Base-by-base conservation (phyloP, 2,113 vertebrate genomes). In the Anhinga anhinga region DNA sequence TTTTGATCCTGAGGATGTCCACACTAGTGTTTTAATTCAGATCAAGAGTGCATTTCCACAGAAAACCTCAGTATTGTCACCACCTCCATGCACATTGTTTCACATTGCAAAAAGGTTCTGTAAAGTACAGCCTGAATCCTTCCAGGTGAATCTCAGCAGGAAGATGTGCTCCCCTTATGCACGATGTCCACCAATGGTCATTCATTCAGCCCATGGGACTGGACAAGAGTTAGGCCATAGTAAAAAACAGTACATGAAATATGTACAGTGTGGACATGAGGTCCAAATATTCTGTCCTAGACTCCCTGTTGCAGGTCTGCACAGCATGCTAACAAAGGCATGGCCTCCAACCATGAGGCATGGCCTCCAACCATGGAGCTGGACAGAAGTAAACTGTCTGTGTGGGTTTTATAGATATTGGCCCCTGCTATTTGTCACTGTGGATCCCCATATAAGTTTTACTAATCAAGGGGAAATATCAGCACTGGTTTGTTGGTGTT, bases 261-360 rank as follows among this genome's bases (percentile, higher is more conserved):
- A 3, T 52, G 27, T 32, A 3, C 12, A 40, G 23, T 34, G 20
- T 40, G n/a, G 20, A 29, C 1, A 8, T 45, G 10, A 32, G 3
- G 11, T 29, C 44, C 13, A 17, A 2, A 4, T 16, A 1, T 38
- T 79, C 42, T 65, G 34, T 63, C 82, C 11, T 32, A 78, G 38
- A 26, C 13, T 62, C 10, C 10, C 8, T 17, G 20, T 50, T 36
- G 47, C 25, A 59, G 13, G 6, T 82, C 47, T 78, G 20, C 69
- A 61, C 0, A 0, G 9, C 3, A 0, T 59, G 22, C 18, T 36
- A 45, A 52, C 0, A 2, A 21, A 50, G 21, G 9, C 11, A 17
- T 63, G 63, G 30, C 44, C 52, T 84, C 44, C 38, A 56, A 11
- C 7, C 30, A 32, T 2, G 25, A 42, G 42, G 42, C 42, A 42